A percentile compares a stretch with the other conserved stretches of the same genome.
Conservation (phyloP, 2,888 invertebrate species). For the Nowickia ferox region DNA sequence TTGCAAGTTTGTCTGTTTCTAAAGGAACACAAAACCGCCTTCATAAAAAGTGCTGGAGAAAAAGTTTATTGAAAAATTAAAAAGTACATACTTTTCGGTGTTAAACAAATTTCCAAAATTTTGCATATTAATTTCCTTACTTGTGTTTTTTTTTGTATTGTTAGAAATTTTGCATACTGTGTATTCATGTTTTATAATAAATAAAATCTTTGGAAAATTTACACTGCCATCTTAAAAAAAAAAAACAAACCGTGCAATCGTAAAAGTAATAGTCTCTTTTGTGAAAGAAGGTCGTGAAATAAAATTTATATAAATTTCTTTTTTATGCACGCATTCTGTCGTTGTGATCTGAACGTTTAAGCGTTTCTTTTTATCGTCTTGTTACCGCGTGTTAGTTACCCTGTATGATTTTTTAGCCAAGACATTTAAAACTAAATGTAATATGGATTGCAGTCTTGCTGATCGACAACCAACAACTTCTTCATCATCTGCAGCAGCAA, state of each 20-base stretch:
- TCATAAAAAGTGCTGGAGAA: background rate
- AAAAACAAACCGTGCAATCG: background rate
- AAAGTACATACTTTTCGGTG: background rate
- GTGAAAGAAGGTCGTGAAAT: conserved; percentile 8
- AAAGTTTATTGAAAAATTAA: background rate
- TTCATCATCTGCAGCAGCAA: conserved; percentile 33
- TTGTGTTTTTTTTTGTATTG: background rate
- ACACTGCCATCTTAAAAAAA: background rate
- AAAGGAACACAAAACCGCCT: conserved; percentile 47
- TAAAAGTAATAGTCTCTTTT: background rate
- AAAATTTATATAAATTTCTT: background rate
- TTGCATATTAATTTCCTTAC: background rate
- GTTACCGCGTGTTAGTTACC: conserved; percentile 39
- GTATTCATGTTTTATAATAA: conserved; percentile 10
- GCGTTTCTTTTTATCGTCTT: conserved; percentile 46
- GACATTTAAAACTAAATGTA: conserved; percentile 72
- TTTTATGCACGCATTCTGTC: conserved; percentile 35
- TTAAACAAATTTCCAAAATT: no score
- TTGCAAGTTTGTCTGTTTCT: background rate
- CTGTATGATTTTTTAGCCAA: conserved; percentile 65
- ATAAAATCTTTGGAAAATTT: conserved; percentile 28
- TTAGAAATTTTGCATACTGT: background rate
- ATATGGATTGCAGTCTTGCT: conserved; percentile 76
- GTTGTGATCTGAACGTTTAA: conserved; percentile 30
- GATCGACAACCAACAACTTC: conserved; percentile 70